phyloP scores from a whole-genome alignment of 1,140 invertebrate species.

The Orchestia grillus region DNA sequence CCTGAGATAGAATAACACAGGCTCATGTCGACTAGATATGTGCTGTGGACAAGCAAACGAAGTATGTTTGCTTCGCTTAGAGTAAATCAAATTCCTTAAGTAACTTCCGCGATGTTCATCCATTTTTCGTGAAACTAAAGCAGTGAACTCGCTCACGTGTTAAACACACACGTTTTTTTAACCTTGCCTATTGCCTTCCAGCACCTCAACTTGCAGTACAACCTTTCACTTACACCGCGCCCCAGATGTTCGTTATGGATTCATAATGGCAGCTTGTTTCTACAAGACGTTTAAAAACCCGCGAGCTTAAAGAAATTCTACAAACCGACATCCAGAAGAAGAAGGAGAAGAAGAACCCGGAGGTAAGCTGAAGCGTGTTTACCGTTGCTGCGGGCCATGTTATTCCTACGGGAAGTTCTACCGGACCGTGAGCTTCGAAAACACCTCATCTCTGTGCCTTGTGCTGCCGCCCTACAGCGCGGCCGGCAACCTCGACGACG shows the following conservation, averaged over 20 bases:
- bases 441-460: neutral
- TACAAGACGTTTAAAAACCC: neutral
- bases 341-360: neutral
- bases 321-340: neutral
- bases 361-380: neutral
- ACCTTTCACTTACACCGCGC: neutral
- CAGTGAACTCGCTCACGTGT: neutral
- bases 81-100: too few species aligned
- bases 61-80: too few species aligned
- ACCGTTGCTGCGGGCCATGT: neutral
- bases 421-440: neutral
- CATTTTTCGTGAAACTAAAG: neutral
- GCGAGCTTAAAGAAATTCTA: neutral
- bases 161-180: neutral
- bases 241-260: neutral
- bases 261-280: neutral
- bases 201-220: neutral
- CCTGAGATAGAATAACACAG: too few species aligned
- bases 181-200: neutral
- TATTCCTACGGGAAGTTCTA: neutral
- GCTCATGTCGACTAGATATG: too few species aligned
- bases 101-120: too few species aligned
- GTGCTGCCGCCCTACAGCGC: neutral
- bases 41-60: too few species aligned
- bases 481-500: neutral